Conservation (phyloP, 2,888 invertebrate species). For the Euphydryas editha region DNA sequence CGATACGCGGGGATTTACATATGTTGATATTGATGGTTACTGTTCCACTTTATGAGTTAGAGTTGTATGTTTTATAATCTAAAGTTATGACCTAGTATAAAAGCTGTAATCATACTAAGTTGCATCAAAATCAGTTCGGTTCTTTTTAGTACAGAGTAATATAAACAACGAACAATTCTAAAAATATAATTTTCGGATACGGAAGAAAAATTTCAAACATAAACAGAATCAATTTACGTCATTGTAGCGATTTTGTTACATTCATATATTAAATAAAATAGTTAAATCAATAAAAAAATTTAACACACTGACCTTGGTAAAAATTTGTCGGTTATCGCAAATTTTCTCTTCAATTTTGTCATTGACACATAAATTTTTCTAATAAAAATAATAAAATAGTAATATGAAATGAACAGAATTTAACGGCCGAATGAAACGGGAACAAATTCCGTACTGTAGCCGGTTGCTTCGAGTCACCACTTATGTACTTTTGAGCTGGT, state of each 20-base stretch:
- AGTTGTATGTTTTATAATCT: no score
- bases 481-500: constrained; percentile 50
- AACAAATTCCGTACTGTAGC: constrained; percentile 57
- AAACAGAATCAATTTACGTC: neutral
- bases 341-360: constrained; percentile 82
- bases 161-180: no score
- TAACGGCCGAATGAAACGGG: constrained; percentile 60
- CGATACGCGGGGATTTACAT: no score
- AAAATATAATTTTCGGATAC: no score
- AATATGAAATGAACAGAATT: constrained; percentile 60
- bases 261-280: neutral
- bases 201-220: no score
- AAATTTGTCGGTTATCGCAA: constrained; percentile 81
- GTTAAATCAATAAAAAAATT: neutral
- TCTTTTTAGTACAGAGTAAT: no score
- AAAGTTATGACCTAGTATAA: no score
- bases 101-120: no score
- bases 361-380: constrained; percentile 79
- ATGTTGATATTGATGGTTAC: no score
- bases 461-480: constrained; percentile 50
- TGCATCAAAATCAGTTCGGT: no score
- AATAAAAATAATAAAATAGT: constrained; percentile 59
- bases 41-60: no score
- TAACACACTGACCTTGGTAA: constrained; percentile 78
- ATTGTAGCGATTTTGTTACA: neutral